phyloP scores from a whole-genome alignment of 2,797 vertebrate species.

The Vespertilio murinus region DNA sequence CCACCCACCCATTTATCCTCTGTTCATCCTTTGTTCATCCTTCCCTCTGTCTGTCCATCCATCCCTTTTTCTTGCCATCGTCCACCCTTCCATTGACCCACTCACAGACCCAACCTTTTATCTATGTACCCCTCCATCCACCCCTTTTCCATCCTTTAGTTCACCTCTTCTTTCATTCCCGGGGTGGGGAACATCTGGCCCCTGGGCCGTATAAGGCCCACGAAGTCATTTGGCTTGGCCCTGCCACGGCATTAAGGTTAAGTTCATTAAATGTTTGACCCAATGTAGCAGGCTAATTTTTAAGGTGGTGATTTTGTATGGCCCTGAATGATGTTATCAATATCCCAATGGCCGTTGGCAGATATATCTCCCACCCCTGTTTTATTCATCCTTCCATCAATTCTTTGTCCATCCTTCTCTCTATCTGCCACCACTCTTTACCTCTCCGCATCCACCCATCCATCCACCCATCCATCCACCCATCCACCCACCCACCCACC shows the following conservation, averaged over 20 bases:
- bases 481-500: neutral
- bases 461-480: neutral
- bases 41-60: no score
- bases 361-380: no score
- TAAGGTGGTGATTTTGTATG: no score
- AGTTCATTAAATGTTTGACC: no score
- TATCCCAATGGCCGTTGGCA: no score
- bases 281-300: no score
- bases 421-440: neutral
- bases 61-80: neutral
- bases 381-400: neutral
- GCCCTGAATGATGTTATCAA: no score
- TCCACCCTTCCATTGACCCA: neutral
- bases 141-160: neutral
- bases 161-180: neutral
- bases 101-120: neutral
- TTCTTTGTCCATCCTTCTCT: neutral
- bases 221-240: no score
- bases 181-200: no score
- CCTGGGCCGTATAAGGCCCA: no score
- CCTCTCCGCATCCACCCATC: neutral
- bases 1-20: neutral
- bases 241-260: no score
- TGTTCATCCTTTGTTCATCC: neutral
- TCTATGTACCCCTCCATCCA: neutral